A percentile compares a stretch with the other conserved stretches of the same genome.
Evolutionary conservation across 2,113 vertebrate genomes (phyloP).

Genomic region (Salvator merianae): DNA sequence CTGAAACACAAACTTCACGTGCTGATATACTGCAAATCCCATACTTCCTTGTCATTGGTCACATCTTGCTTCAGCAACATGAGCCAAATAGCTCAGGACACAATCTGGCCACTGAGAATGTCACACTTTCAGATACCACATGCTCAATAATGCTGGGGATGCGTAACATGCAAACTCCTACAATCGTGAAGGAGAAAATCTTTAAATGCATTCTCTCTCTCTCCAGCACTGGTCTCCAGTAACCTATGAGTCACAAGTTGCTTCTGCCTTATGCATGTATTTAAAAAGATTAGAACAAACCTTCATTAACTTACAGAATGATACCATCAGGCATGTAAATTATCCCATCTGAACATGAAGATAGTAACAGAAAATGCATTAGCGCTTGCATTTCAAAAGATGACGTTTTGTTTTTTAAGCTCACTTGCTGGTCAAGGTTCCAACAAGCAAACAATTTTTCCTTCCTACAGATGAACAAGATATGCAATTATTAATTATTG

Average conservation of each 20-base stretch:
- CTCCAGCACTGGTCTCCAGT: not conserved
- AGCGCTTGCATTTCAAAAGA: not conserved
- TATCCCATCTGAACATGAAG: not conserved
- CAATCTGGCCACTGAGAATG: not conserved
- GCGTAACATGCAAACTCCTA: not conserved
- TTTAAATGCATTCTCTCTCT: not conserved
- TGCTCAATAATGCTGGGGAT: not conserved
- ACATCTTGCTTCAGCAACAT: no score
- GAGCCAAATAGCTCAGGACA: no score
- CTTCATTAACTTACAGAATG: not conserved
- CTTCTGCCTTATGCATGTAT: no score
- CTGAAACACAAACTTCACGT: no score
- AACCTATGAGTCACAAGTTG: no score
- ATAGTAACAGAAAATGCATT: not conserved
- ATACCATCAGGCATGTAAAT: not conserved
- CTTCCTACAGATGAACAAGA: not conserved
- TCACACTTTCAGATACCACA: not conserved
- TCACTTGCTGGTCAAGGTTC: not conserved
- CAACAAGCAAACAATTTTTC: not conserved
- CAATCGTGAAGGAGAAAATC: not conserved
- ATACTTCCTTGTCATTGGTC: no score
- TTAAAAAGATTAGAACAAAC: no score
- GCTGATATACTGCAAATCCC: no score
- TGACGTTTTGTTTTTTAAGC: not conserved
- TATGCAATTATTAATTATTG: not conserved